Evolutionary conservation across 1,140 invertebrate species (phyloP), one percentile per base, ranked within the genome.

Genomic region (Drosophila insularis): DNA sequence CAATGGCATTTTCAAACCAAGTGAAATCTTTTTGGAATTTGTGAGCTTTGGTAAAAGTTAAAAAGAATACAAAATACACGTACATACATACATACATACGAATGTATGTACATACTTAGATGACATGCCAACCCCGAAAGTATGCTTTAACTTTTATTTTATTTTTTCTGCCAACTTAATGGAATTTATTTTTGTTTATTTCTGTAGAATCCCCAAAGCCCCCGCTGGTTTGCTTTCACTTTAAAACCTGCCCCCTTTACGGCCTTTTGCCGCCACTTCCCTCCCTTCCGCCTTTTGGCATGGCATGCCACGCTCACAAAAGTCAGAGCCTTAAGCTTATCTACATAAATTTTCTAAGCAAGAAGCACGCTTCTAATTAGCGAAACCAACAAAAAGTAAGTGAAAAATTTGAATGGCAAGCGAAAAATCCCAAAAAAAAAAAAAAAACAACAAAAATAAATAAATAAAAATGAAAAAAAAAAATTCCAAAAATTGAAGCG

Each of bases 321-420:
- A 46, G 43, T 62, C 37, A 39, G 31, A 46, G 54, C 65, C 71
- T 19, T 54, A 64, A 61, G 54, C 72, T 74, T 86, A 78, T 81
- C 70, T 85, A 65, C 81, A 85, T 86, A 85, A 85, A 85, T 85
- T 85, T 87, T 61, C 59, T 40, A 61, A 61, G 59, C 59, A 61
- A 35, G 14, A 58, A 37, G 55, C 78, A 78, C 74, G 81, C 82
- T 87, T 71, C 78, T 85, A 85, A 85, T 85, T 85, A 85, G 82
- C 74, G 35, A 46, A 69, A 65, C 78, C 82, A 65, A 70, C 81
- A 78, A 63, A 84, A 78, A 80, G 73, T 78, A 21, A 50, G 43
- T 50, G 17, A 19, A 50, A 50, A 50, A 50, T 50, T 50, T 50
- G 43, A 50, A 64, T 61, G 67, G 19, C 53, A 46, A 43, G 63